Conservation (phyloP, 1,140 invertebrate species). For the Pogonomyrmex californicus region DNA sequence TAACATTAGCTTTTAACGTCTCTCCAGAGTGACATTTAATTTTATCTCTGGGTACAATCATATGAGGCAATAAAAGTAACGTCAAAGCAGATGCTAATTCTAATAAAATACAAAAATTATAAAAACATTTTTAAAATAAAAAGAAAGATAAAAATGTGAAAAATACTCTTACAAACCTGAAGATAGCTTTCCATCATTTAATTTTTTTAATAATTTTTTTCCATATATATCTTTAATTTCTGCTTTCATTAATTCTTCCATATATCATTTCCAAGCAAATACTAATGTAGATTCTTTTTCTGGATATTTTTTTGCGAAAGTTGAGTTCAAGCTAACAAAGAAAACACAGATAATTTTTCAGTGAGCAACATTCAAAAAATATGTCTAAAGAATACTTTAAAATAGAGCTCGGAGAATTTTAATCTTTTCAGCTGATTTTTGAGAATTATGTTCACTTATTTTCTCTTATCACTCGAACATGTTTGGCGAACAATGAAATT, state of each 20-base stretch:
- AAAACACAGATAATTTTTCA: neutral
- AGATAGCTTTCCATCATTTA: conserved; percentile 1
- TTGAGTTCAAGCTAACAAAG: neutral
- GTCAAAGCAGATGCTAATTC: conserved; percentile 13
- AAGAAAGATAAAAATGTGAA: neutral
- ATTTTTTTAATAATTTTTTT: conserved; percentile 2
- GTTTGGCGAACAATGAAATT: too few relatives aligned
- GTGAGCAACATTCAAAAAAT: neutral
- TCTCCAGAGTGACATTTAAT: neutral
- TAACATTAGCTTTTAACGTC: neutral
- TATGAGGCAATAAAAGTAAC: conserved; percentile 8
- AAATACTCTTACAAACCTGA: neutral
- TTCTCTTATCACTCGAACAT: too few relatives aligned
- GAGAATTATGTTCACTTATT: too few relatives aligned
- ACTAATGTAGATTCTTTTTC: neutral
- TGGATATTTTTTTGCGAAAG: neutral
- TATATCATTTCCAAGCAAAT: conserved; percentile 2
- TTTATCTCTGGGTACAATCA: neutral
- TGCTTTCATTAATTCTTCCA: neutral
- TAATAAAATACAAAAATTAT: neutral
- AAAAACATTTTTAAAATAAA: neutral
- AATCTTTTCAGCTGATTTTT: too few relatives aligned
- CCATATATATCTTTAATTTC: conserved; percentile 7
- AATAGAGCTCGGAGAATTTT: neutral
- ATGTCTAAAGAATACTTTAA: neutral